Conservation (phyloP, 2,113 vertebrate species). For the Ammodytes marinus region DNA sequence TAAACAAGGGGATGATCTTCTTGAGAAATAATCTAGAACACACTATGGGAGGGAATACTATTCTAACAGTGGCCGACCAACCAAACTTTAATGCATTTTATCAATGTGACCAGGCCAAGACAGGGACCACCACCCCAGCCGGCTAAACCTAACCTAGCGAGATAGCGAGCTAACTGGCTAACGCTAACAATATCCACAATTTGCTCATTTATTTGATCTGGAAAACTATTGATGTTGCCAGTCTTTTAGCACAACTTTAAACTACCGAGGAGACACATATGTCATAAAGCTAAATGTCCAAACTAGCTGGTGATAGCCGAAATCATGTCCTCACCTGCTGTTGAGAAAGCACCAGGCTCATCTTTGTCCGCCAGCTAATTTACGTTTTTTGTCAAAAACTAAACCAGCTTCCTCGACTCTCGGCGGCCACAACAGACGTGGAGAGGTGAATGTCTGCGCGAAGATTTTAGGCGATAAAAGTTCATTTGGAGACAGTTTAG, state of each 20-base stretch:
- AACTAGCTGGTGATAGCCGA: not conserved
- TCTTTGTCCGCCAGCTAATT: constrained; percentile 64
- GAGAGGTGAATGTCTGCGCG: not conserved
- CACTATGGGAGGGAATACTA: rapidly evolving
- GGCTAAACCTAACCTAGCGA: constrained; percentile 24
- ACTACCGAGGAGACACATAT: not conserved
- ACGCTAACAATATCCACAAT: constrained; percentile 20
- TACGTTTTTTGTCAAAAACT: constrained; percentile 2
- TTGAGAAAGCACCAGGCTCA: constrained; percentile 77
- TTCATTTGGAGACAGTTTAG: constrained; percentile 29
- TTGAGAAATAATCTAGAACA: rapidly evolving
- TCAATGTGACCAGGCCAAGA: constrained; percentile 11
- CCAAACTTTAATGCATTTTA: too few relatives aligned
- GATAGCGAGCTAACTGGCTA: constrained; percentile 52
- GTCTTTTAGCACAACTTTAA: rapidly evolving
- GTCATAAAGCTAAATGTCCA: not conserved
- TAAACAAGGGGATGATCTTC: not conserved
- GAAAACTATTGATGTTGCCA: rapidly evolving
- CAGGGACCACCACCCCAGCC: not conserved
- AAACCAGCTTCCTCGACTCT: constrained; percentile 10
- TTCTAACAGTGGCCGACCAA: not conserved
- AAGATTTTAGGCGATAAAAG: not conserved
- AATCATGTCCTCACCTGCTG: constrained; percentile 75
- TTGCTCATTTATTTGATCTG: rapidly evolving
- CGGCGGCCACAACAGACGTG: constrained; percentile 1